Base-by-base conservation (phyloP, 2,113 vertebrate genomes). In the Psittacula cyanocephala region DNA sequence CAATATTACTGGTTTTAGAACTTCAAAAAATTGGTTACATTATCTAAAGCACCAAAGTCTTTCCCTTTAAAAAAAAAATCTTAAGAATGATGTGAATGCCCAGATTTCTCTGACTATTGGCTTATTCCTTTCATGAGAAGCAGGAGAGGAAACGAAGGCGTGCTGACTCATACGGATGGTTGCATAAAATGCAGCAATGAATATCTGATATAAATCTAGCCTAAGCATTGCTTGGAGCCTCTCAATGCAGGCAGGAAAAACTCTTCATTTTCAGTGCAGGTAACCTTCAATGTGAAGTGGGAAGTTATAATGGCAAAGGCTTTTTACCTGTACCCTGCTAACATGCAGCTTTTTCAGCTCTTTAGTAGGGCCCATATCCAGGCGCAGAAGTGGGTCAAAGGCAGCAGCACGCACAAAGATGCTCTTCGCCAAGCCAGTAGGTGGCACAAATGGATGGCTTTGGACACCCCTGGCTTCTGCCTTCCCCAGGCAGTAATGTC, bases 401-500 rank as follows among this genome's bases (percentile, higher is more conserved):
- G 7, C 81, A 6, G 68, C 47, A 33, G 78, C 1, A 3, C 9
- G 4, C 65, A 7, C 86, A 6, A 31, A 43, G 20, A 3, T 2
- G 9, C n/a, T 31, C 39, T 10, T 70, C 8, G 68, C 53, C 24
- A 9, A 6, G 25, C 4, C 57, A 39, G 77, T 3, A 63, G 88
- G 39, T 28, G 72, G 64, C 81, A 35, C 72, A 5, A 17, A 28
- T 0, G 44, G 41, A 49, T 4, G 4, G n/a, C 33, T 52, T 13
- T 25, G 2, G 25, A 50, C 1, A 4, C 4, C 17, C 37, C 15
- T 4, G 0, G 31, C 35, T n/a, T 25, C 27, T 20, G 52, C 37
- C 29, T 17, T 2, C 41, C 13, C 12, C 27, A 0, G 1, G 1
- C 28, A 7, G 19, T 9, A 3, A 23, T 2, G 63, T 35, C 24